Percentiles rank a stretch among this genome's conserved stretches.
Conservation (phyloP, 2,888 invertebrate species). For the Mantis religiosa region DNA sequence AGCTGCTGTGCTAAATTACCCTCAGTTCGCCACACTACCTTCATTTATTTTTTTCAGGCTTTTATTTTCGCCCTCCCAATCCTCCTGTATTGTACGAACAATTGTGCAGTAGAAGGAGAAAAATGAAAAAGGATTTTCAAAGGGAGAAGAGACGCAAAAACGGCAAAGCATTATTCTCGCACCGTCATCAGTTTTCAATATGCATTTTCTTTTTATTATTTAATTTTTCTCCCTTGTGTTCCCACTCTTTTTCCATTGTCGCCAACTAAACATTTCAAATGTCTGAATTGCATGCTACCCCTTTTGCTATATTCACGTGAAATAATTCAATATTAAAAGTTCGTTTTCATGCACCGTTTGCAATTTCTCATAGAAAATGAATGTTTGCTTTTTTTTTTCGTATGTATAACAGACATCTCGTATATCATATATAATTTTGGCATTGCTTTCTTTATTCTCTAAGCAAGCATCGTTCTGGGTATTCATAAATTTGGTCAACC, state of each 20-base stretch:
- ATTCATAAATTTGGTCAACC: background rate
- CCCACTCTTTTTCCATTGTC: background rate
- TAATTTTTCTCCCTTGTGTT: background rate
- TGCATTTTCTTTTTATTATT: background rate
- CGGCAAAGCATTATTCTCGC: background rate
- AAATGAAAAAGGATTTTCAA: background rate
- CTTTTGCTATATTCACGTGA: background rate
- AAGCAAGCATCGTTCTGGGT: background rate
- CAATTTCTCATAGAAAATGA: background rate
- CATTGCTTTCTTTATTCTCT: background rate
- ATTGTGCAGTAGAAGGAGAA: background rate
- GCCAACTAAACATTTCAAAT: background rate
- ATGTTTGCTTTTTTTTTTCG: background rate
- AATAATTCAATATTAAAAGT: constrained; percentile 1
- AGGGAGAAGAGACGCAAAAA: background rate
- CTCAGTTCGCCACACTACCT: background rate
- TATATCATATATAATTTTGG: background rate
- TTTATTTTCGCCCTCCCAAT: constrained; percentile 4
- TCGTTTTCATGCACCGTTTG: background rate
- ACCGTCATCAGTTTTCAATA: constrained; percentile 10
- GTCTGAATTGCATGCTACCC: background rate
- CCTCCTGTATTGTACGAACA: background rate
- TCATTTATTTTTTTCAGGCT: constrained; percentile 8
- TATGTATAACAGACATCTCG: background rate
- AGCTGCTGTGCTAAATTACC: background rate